phyloP scores from a whole-genome alignment of 2,113 vertebrate species.

The Scytalopus superciliaris region DNA sequence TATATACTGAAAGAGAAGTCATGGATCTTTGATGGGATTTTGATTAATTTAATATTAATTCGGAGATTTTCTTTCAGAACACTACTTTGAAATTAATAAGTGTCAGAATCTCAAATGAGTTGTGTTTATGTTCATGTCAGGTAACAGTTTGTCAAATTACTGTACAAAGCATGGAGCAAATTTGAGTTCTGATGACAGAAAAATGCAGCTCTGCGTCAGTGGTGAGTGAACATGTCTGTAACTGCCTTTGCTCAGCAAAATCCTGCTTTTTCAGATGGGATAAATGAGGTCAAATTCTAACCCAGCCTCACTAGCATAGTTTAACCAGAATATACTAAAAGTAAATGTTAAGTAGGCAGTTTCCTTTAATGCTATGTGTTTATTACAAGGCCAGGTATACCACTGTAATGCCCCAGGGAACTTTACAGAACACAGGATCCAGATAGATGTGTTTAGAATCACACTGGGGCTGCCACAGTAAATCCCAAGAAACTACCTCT shows the following conservation, averaged over 20 bases:
- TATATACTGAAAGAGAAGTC: neutral
- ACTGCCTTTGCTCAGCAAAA: neutral
- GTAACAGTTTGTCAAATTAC: constrained; percentile 32
- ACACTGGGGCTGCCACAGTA: neutral
- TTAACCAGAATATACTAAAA: neutral
- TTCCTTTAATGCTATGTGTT: neutral
- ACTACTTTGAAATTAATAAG: constrained; percentile 34
- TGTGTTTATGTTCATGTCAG: neutral
- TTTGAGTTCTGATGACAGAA: constrained; percentile 47
- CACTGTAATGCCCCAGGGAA: neutral
- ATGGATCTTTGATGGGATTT: neutral
- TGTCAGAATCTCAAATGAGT: constrained; percentile 4
- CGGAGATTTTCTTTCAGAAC: constrained; percentile 11
- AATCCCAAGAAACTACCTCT: neutral
- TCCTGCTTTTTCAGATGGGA: neutral
- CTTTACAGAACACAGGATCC: neutral
- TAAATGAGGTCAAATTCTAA: neutral
- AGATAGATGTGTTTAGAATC: neutral
- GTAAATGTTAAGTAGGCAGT: neutral
- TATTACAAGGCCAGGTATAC: neutral
- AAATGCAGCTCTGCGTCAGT: constrained; percentile 4
- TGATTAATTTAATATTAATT: constrained; percentile 6
- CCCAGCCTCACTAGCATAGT: neutral
- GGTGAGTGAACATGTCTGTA: neutral
- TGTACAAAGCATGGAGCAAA: constrained; percentile 23